A percentile compares a stretch with the other conserved stretches of the same genome.
phyloP scores from a whole-genome alignment of 2,797 vertebrate genomes.

The Gorsachius magnificus region DNA sequence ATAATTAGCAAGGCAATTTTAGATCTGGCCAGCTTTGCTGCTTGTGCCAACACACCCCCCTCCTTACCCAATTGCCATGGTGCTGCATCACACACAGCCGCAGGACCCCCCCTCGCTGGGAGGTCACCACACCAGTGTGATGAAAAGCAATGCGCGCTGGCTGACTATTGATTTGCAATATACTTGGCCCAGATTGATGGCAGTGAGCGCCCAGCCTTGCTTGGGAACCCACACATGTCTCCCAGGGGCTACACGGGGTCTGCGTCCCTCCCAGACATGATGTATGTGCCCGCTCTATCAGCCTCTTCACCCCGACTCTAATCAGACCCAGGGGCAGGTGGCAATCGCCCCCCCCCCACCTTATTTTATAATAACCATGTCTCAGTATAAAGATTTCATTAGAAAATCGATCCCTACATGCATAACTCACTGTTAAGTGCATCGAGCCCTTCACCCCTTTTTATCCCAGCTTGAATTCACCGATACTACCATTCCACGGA shows the following conservation, averaged over 20 bases:
- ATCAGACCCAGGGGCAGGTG: conserved; percentile 15
- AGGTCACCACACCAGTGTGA: background rate
- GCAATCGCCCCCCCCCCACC: background rate
- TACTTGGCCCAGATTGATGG: conserved; percentile 51
- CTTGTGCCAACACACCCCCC: background rate
- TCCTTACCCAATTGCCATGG: rapidly evolving
- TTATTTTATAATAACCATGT: conserved; percentile 19
- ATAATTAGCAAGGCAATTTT: background rate
- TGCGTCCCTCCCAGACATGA: background rate
- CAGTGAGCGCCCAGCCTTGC: background rate
- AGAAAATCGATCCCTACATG: conserved; percentile 20
- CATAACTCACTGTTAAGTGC: conserved; percentile 19
- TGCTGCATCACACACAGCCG: background rate
- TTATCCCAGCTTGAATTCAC: background rate
- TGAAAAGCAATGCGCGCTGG: background rate
- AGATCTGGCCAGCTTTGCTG: background rate
- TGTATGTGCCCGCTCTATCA: background rate
- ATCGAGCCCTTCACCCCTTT: background rate
- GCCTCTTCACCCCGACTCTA: background rate
- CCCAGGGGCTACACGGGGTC: background rate
- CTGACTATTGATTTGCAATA: conserved; percentile 48
- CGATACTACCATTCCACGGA: background rate
- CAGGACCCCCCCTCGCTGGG: background rate
- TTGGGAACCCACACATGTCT: background rate
- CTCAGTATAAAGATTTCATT: conserved; percentile 43